A percentile compares a stretch with the other conserved stretches of the same genome.
Conservation (phyloP, 2,797 vertebrate species). For the Paedocypris micromegethes region DNA sequence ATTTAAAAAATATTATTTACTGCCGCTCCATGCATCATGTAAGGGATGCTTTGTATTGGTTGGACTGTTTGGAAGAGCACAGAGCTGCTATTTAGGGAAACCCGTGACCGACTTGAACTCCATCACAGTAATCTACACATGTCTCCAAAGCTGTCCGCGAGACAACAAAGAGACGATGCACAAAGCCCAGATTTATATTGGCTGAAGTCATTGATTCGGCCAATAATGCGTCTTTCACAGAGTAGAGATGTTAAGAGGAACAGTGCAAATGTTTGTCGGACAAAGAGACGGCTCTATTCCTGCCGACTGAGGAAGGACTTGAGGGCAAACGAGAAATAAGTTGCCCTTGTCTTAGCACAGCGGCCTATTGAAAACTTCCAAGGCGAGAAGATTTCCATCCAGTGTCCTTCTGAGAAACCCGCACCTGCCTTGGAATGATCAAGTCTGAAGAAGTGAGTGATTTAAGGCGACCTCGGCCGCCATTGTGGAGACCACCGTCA, state of each 20-base stretch:
- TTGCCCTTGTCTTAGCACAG: slow-evolving; percentile 31
- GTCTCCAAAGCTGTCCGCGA: slow-evolving; percentile 13
- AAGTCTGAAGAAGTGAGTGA: slow-evolving; percentile 25
- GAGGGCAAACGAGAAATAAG: slow-evolving; percentile 25
- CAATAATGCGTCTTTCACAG: slow-evolving; percentile 58
- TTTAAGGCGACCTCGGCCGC: slow-evolving; percentile 35
- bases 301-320: slow-evolving; percentile 33
- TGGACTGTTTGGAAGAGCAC: slow-evolving; percentile 6
- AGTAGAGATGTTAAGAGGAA: slow-evolving; percentile 43
- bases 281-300: slow-evolving; percentile 63
- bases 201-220: slow-evolving; percentile 54
- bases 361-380: background rate
- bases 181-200: slow-evolving; percentile 60
- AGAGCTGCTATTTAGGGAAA: slow-evolving; percentile 1
- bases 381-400: too few relatives aligned
- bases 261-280: slow-evolving; percentile 48
- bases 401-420: background rate
- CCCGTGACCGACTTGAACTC: background rate
- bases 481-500: background rate
- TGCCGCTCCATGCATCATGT: slow-evolving; percentile 7
- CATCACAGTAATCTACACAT: slow-evolving; percentile 29
- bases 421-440: slow-evolving; percentile 27
- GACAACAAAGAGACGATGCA: slow-evolving; percentile 36
- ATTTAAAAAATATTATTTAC: slow-evolving; percentile 20
- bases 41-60: background rate